Conservation (phyloP, 2,797 vertebrate species). For the Telmatherina bonti region DNA sequence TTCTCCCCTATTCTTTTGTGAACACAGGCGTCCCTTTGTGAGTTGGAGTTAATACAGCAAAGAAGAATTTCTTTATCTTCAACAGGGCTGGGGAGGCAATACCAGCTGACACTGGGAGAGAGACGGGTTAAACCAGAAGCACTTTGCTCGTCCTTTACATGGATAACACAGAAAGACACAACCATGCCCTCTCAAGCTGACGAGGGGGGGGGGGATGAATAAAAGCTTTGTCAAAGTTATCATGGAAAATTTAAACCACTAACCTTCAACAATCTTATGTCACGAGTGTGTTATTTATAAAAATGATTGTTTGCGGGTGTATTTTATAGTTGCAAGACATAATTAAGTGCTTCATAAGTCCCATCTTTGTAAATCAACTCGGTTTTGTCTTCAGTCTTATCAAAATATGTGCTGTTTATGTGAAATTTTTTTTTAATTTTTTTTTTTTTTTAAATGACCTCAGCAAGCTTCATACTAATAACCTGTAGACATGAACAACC, state of each 20-base stretch:
- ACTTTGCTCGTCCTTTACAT: neutral
- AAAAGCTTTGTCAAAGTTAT: neutral
- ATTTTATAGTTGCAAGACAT: neutral
- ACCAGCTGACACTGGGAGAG: constrained; percentile 6
- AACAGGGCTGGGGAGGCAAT: neutral
- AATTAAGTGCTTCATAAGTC: neutral
- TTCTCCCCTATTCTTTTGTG: constrained; percentile 47
- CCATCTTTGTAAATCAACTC: neutral
- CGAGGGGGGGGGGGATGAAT: neutral
- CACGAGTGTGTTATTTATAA: neutral
- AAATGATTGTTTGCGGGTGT: neutral
- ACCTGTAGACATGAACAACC: neutral
- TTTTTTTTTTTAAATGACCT: neutral
- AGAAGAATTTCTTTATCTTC: constrained; percentile 20
- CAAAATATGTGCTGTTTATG: neutral
- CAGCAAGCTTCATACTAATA: neutral
- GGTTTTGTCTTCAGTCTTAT: neutral
- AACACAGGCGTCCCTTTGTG: constrained; percentile 49
- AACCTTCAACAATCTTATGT: neutral
- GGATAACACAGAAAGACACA: neutral
- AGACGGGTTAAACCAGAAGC: neutral
- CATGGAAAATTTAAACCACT: neutral
- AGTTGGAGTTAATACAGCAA: constrained; percentile 46
- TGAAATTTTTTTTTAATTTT: too few species aligned
- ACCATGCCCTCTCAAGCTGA: neutral